Base-by-base conservation (phyloP, 2,888 invertebrate species). In the Eristalis intricaria region DNA sequence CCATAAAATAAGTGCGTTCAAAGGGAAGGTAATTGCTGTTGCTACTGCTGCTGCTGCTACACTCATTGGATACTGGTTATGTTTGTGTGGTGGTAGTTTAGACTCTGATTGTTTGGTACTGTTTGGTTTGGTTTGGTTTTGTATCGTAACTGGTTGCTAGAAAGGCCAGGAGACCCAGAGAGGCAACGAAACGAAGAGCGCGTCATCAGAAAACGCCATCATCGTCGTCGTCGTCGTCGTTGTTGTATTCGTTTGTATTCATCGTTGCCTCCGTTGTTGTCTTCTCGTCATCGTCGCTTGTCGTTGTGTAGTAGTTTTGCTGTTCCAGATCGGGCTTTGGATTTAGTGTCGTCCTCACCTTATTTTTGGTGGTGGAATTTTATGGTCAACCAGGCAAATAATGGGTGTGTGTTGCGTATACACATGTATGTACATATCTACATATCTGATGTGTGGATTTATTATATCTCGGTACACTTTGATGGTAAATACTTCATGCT, bases 301-400 rank as follows among this genome's bases (percentile, higher is more conserved):
- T 35, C 35, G 35, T 35, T 8, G 8, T 38, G 68, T 43, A 19
- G 22, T 23, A 22, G 77, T 63, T 32, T 32, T n/a, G 64, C 8
- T 35, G 78, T 78, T 86, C 82, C 70, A 71, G 74, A 75, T 86
- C 70, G 22, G 60, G 61, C 65, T 76, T 82, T 75, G 69, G 68
- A 65, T 61, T 50, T 73, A 74, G 60, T 60, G 74, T 78, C 56
- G 69, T 82, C 43, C 63, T 69, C 43, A 69, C 56, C 69, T 63
- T 77, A 50, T 23, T 50, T 82, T 86, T 76, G 85, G 85, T 85
- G 85, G 78, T 82, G 74, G 82, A 78, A 86, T 86, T 83, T 86
- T 78, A 83, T 83, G 86, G 80, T 78, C 86, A 86, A 50, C 74
- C 81, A 71, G 65, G 70, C 70, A 78, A 64, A 82, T 82, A 74